Evolutionary conservation across 2,113 vertebrate genomes (phyloP).

Genomic region (Callaeas wilsoni): DNA sequence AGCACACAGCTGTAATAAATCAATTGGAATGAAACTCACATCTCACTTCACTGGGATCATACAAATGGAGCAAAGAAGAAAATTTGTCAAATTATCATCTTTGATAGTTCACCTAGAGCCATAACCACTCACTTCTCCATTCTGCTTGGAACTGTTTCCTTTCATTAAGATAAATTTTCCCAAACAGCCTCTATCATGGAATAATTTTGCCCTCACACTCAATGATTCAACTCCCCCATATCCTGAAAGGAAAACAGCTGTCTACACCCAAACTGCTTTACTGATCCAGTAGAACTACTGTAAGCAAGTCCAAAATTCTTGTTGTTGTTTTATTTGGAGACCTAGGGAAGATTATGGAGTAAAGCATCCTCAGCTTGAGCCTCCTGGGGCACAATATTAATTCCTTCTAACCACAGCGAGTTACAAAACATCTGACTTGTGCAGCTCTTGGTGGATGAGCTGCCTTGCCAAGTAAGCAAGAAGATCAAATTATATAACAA

Average conservation of each 20-base stretch:
- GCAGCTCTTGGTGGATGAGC: conserved; percentile 10
- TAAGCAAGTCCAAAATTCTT: neutral
- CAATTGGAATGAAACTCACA: neutral
- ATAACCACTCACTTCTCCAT: neutral
- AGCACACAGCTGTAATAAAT: neutral
- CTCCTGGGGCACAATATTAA: conserved; percentile 17
- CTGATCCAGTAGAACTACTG: conserved; percentile 27
- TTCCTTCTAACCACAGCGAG: neutral
- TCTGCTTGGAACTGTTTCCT: conserved; percentile 7
- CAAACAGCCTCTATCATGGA: neutral
- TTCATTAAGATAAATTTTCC: conserved; percentile 34
- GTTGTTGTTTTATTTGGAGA: conserved; percentile 45
- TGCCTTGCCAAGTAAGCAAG: conserved; percentile 37
- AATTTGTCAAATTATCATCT: neutral
- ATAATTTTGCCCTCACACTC: conserved; percentile 41
- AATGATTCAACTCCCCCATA: conserved; percentile 34
- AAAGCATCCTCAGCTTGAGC: neutral
- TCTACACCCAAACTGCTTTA: neutral
- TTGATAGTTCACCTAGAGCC: conserved; percentile 4
- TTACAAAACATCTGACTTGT: conserved; percentile 42
- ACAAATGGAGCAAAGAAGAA: neutral
- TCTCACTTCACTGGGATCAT: neutral
- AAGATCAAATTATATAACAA: conserved; percentile 32
- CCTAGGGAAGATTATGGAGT: neutral
- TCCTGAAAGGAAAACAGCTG: conserved; percentile 54